A percentile compares a stretch with the other conserved stretches of the same genome.
Evolutionary conservation across 2,113 vertebrate species (phyloP).

Genomic region (Beaufortia kweichowensis): DNA sequence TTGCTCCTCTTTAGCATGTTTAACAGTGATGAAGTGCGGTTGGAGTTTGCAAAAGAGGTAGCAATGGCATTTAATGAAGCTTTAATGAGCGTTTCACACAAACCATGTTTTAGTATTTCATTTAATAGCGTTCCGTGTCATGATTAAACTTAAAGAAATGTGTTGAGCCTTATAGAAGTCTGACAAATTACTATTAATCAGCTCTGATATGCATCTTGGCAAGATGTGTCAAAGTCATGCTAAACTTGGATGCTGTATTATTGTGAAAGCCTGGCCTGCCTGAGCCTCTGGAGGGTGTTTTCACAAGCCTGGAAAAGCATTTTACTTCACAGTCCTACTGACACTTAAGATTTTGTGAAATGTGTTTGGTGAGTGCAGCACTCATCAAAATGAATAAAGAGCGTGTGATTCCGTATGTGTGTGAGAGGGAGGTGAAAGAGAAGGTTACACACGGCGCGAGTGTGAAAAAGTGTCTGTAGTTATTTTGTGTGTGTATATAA

Average conservation of each 20-base stretch:
- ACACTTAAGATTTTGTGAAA: constrained; percentile 26
- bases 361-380: constrained; percentile 19
- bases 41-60: not conserved
- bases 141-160: not conserved
- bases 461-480: too few relatives aligned
- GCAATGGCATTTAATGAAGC: not conserved
- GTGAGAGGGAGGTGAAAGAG: not conserved
- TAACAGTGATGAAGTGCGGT: constrained; percentile 11
- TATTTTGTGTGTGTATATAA: too few relatives aligned
- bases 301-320: constrained; percentile 7
- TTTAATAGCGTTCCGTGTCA: not conserved
- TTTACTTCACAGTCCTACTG: not conserved
- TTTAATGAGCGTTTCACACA: constrained; percentile 12
- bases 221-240: not conserved
- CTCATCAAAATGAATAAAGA: constrained; percentile 17
- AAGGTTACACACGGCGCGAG: not conserved
- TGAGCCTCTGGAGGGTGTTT: constrained; percentile 22
- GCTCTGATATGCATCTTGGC: not conserved
- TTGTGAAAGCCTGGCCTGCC: constrained; percentile 23
- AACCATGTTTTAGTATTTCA: constrained; percentile 27
- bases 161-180: not conserved
- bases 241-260: constrained; percentile 15
- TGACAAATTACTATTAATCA: not conserved
- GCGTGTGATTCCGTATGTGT: not conserved
- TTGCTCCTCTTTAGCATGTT: not conserved